Conservation (phyloP, 2,888 invertebrate species). For the Malacosoma neustria region DNA sequence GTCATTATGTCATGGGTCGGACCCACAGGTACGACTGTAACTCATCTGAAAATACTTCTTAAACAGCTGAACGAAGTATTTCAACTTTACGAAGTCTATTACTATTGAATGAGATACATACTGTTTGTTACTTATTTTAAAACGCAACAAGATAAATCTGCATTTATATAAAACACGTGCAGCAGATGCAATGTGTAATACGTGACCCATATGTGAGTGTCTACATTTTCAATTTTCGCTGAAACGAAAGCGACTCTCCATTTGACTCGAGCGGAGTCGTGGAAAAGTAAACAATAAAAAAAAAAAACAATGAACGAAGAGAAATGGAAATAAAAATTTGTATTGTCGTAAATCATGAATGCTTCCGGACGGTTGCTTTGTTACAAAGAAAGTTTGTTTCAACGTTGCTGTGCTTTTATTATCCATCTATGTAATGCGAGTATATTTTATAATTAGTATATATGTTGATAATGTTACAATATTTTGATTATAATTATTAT, state of each 20-base stretch:
- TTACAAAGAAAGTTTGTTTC: conserved; percentile 64
- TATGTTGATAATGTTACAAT: too few species aligned
- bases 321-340: conserved; percentile 71
- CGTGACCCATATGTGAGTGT: conserved; percentile 53
- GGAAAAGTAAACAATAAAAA: conserved; percentile 49
- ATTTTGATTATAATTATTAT: too few species aligned
- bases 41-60: too few species aligned
- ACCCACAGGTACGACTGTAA: too few species aligned
- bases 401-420: conserved; percentile 45
- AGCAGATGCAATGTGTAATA: not conserved
- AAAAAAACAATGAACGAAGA: conserved; percentile 59
- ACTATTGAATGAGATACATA: too few species aligned
- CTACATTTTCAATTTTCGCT: conserved; percentile 63
- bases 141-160: too few species aligned
- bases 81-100: too few species aligned
- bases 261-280: conserved; percentile 57
- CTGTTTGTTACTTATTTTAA: too few species aligned
- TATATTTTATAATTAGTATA: too few species aligned
- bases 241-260: conserved; percentile 66
- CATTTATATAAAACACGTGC: too few species aligned
- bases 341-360: conserved; percentile 69
- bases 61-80: too few species aligned
- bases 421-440: conserved; percentile 34
- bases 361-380: conserved; percentile 61
- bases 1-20: too few species aligned